Percentiles rank a stretch among this genome's conserved stretches.
Evolutionary conservation across 1,140 invertebrate genomes (phyloP).

Genomic region (Chrysopa pallens): DNA sequence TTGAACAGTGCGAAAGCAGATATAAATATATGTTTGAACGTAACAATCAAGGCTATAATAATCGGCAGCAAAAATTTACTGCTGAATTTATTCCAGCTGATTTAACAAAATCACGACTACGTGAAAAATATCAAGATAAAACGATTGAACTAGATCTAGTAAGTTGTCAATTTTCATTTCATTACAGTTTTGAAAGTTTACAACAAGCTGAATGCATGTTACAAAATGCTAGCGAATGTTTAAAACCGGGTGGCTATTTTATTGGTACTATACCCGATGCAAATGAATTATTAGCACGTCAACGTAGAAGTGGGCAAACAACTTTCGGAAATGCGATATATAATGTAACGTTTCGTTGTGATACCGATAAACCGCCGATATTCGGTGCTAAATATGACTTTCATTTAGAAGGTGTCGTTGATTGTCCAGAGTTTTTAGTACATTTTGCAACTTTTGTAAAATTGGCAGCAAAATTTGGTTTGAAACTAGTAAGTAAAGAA

Average conservation of each 20-base stretch:
- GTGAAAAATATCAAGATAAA: slow-evolving; percentile 50
- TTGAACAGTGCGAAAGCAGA: slow-evolving; percentile 65
- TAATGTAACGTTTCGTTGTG: slow-evolving; percentile 58
- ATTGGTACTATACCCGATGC: slow-evolving; percentile 93
- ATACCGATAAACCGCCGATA: slow-evolving; percentile 52
- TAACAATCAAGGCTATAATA: slow-evolving; percentile 14
- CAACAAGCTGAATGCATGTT: slow-evolving; percentile 86
- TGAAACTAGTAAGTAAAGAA: slow-evolving; percentile 55
- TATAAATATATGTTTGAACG: slow-evolving; percentile 38
- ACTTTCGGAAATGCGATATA: slow-evolving; percentile 80
- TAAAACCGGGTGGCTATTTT: slow-evolving; percentile 82
- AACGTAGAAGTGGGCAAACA: slow-evolving; percentile 31
- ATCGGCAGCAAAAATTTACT: slow-evolving; percentile 36
- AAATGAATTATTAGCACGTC: slow-evolving; percentile 60
- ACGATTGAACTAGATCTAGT: slow-evolving; percentile 72
- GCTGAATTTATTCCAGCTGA: slow-evolving; percentile 87
- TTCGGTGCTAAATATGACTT: slow-evolving; percentile 97
- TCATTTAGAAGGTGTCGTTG: slow-evolving; percentile 84
- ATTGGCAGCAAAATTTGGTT: slow-evolving; percentile 61
- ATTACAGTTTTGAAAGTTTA: slow-evolving; percentile 89
- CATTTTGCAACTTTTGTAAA: slow-evolving; percentile 75
- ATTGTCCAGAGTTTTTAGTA: slow-evolving; percentile 97
- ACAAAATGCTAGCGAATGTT: slow-evolving; percentile 74
- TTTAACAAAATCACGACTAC: slow-evolving; percentile 67
- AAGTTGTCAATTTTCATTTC: slow-evolving; percentile 95